Percentiles rank a stretch among this genome's conserved stretches.
phyloP scores from a whole-genome alignment of 37 sponge, comb jelly and placozoan species.

The Eunapius fragilis region DNA sequence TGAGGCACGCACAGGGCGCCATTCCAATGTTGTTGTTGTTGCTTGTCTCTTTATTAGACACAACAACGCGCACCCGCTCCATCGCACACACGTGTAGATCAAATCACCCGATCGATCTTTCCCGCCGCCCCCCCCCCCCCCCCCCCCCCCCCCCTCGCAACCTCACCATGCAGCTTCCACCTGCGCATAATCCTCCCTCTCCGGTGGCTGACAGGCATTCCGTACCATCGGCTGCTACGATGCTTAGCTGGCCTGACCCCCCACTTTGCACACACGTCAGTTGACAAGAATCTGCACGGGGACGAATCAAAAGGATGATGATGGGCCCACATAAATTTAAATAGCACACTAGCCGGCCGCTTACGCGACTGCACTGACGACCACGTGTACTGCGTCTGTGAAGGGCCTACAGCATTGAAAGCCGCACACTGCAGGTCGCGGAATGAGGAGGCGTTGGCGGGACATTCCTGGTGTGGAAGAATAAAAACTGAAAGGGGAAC shows the following conservation, averaged over 20 bases:
- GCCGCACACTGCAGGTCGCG: slow-evolving; percentile 14
- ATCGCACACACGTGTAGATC: too few relatives aligned
- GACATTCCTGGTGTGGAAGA: slow-evolving; percentile 16
- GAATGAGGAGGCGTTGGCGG: not conserved
- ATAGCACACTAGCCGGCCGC: not conserved
- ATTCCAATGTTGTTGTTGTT: not conserved
- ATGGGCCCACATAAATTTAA: too few relatives aligned
- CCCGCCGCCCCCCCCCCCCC: not conserved
- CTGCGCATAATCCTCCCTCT: slow-evolving; percentile 20
- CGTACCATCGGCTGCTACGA: not conserved
- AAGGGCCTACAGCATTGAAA: not conserved
- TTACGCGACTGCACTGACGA: not conserved
- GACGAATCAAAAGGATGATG: too few relatives aligned
- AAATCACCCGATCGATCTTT: not conserved
- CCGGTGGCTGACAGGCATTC: not conserved
- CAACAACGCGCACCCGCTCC: not conserved
- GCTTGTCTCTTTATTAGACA: not conserved
- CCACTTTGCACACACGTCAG: not conserved
- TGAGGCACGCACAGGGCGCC: not conserved
- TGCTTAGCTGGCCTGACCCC: not conserved
- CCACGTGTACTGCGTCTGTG: not conserved
- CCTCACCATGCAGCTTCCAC: slow-evolving; percentile 22
- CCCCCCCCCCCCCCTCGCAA: not conserved
- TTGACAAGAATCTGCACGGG: not conserved
- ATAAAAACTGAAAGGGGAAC: not conserved